Base-by-base conservation (phyloP, 1,140 invertebrate species). In the Lethocerus indicus region DNA sequence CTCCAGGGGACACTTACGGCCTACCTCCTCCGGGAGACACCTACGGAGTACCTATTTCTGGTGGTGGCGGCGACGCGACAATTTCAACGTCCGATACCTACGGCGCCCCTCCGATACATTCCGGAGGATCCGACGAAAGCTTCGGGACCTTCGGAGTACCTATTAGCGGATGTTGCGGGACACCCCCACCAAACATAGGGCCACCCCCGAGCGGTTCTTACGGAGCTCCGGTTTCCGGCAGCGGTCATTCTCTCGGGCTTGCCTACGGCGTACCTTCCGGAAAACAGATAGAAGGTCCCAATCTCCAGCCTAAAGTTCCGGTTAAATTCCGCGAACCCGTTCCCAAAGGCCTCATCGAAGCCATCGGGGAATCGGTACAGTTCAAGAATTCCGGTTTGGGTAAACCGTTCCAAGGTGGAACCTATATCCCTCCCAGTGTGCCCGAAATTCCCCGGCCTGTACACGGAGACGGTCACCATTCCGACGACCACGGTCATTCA, bases 261-360 rank as follows among this genome's bases (percentile, higher is more conserved):
- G 52, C 52, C 9, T 54, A 56, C 42, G 58, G 58, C n/a, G 53
- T 55, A 29, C 56, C 57, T 32, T 60, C 58, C 20, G 58, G 58
- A 23, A 56, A 56, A 52, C 56, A 55, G 52, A 54, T 60, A n/a
- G 57, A 58, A 56, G 57, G 58, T 21, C 59, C 57, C 12, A 55
- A 59, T 41, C 24, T 57, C 12, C 63, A 66, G 35, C 74, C 77
- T 2, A 71, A 67, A 61, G 63, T 68, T 26, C 76, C 75, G 0
- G 69, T 80, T 6, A 72, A 76, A 56, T 83, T 82, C 58, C 70
- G 78, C 45, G 77, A 81, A 25, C 71, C 75, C 1, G 74, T 83
- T 2, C 81, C 81, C 3, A 64, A 66, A 41, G 78, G 77, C 1
- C 58, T 84, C 1, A 62, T 80, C 1, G 68, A 78, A 53, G 71